phyloP scores from a whole-genome alignment of 1,140 invertebrate species.

The Papilio machaon region DNA sequence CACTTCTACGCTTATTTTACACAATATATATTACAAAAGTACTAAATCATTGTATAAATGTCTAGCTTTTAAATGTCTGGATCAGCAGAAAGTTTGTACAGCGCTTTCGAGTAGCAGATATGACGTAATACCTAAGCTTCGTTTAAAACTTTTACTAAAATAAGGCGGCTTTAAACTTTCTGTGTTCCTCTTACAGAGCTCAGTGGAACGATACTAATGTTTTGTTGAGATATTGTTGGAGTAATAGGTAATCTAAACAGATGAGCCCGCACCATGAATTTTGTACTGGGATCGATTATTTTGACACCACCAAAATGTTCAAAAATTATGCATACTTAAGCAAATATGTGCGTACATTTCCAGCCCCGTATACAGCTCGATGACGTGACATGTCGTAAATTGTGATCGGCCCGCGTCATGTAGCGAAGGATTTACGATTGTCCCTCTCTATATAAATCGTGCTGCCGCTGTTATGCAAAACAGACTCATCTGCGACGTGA shows the following conservation, averaged over 20 bases:
- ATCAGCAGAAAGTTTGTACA: not conserved
- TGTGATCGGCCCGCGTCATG: not conserved
- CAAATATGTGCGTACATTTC: not conserved
- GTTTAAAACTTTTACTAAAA: not conserved
- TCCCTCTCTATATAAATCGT: not conserved
- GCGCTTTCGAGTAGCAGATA: constrained; percentile 6
- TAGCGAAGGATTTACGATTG: not conserved
- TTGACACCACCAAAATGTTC: too few relatives aligned
- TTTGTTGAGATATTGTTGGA: not conserved
- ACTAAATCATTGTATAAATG: constrained; percentile 1
- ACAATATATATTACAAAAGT: not conserved
- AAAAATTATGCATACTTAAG: too few relatives aligned
- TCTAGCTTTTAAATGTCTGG: constrained; percentile 2
- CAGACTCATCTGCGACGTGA: not conserved
- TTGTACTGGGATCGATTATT: too few relatives aligned
- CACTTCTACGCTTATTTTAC: not conserved
- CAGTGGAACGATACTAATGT: not conserved
- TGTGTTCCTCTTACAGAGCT: not conserved
- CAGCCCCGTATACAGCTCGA: not conserved
- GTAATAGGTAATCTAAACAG: not conserved
- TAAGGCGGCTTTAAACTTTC: not conserved
- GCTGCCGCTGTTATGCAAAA: not conserved
- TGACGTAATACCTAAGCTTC: not conserved
- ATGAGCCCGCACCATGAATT: not conserved
- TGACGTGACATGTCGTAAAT: not conserved